These are phyloP conservation scores for Sitta carolinensis DNA, from an alignment of 2,797 vertebrate genomes.

Conservation along the genomic window DNA sequence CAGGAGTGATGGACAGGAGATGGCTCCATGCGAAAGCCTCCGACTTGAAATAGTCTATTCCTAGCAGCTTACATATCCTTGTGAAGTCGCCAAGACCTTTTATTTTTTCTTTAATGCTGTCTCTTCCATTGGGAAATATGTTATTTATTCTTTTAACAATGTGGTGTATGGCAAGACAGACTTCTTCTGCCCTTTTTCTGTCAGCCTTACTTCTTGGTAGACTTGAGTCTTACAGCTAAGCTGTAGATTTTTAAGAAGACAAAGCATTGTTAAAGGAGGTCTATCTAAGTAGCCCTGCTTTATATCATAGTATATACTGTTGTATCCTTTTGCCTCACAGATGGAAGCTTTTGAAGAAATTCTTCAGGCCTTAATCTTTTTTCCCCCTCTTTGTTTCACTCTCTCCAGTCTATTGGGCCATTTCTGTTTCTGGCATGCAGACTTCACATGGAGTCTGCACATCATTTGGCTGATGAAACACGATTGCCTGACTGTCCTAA, in stretches of 20 bases:
- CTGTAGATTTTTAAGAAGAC: background rate
- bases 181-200: background rate
- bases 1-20: background rate
- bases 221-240: background rate
- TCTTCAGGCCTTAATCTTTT: background rate
- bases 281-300: background rate
- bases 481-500: background rate
- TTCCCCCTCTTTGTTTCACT: background rate
- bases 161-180: background rate
- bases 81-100: background rate
- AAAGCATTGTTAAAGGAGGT: rapidly evolving
- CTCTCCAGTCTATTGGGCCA: background rate
- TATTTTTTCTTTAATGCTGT: background rate
- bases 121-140: background rate
- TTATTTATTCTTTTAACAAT: background rate
- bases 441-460: background rate
- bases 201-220: background rate
- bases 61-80: background rate
- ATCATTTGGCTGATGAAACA: background rate
- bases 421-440: background rate
- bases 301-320: background rate
- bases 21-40: background rate
- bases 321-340: background rate
- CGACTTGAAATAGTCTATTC: background rate
- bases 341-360: background rate